phyloP scores from a whole-genome alignment of 2,113 vertebrate genomes.

The Leucosticte australis region DNA sequence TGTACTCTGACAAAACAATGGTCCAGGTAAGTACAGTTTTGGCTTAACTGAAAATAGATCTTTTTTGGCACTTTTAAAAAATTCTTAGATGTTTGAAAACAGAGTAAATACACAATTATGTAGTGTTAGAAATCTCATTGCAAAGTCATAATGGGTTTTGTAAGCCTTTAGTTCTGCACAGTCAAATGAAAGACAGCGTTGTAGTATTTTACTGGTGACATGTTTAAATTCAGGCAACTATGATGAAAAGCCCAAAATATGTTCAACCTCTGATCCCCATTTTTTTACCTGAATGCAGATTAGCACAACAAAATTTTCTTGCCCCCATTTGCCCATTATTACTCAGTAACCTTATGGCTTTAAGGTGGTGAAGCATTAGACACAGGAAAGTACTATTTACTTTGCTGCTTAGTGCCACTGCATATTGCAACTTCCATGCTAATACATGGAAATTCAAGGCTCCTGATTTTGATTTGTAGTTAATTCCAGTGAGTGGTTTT shows the following conservation, averaged over 20 bases:
- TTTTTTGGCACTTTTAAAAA: neutral
- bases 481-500: neutral
- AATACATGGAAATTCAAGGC: neutral
- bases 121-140: neutral
- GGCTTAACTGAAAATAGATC: neutral
- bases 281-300: neutral
- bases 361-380: neutral
- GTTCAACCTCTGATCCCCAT: accelerated
- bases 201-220: neutral
- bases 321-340: neutral
- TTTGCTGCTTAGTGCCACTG: neutral
- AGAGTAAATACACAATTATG: neutral
- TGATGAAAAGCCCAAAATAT: neutral
- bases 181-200: neutral
- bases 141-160: neutral
- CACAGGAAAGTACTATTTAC: neutral
- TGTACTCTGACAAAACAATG: constrained; percentile 99
- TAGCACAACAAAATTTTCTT: neutral
- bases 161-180: neutral
- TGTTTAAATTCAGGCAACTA: neutral
- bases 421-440: neutral
- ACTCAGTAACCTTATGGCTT: neutral
- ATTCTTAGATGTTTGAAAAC: neutral
- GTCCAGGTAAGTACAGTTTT: constrained; percentile 84
- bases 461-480: neutral